Evolutionary conservation across 2,113 vertebrate genomes (phyloP), one percentile per base, ranked within the genome.

Genomic region (Lichenostomus cassidix): DNA sequence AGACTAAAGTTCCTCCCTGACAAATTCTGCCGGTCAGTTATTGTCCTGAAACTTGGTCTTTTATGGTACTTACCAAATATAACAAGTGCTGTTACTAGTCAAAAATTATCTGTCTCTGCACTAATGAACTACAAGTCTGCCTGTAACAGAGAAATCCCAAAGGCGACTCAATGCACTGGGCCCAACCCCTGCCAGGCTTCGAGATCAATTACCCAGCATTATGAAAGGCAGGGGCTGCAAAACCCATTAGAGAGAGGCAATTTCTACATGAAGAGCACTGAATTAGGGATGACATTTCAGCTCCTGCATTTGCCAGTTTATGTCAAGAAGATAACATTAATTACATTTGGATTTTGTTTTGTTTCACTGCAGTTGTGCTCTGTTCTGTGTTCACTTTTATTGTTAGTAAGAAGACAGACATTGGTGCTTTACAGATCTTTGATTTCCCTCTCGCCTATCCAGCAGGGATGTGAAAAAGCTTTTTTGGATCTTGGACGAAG

Each of bases 201-300:
- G 62, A 96, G 90, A 95, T 88, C 94, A 94, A 96, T 94, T 96
- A 96, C 69, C 88, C 53, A 33, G 90, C 92, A 70, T 94, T 87
- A 97, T 31, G 28, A 86, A 90, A 96, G 93, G 80, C 89, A 94
- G 83, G 92, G 88, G 86, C 88, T 79, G 85, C 73, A 95, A 84
- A 91, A 91, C 56, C 94, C 95, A 97, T 97, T 96, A 96, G 92
- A 59, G 73, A 88, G 82, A 84, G 87, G 89, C 91, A 87, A 96
- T 96, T 94, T 96, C 76, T 82, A 21, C 88, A 84, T 69, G 80
- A 87, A 39, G 90, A 95, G 37, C 10, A 90, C 65, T 65, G 80
- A 95, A 97, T 96, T 94, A 93, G 83, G 93, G 88, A 97, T 96
- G 96, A 89, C 95, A 93, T 96, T 96, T 96, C 92, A 90, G 95